Conservation (phyloP, 2,797 vertebrate genomes). For the Picus viridis region DNA sequence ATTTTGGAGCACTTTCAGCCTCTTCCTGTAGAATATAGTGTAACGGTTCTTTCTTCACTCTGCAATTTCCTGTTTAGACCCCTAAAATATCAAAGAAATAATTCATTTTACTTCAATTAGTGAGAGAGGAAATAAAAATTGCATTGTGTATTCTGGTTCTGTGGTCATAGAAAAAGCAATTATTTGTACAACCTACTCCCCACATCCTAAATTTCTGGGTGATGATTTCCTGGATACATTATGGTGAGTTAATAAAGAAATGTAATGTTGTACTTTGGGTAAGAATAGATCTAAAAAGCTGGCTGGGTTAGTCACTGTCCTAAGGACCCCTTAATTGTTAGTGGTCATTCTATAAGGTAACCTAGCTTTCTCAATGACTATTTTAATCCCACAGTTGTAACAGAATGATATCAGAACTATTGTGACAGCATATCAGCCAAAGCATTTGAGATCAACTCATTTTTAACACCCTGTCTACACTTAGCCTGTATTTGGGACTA, state of each 20-base stretch:
- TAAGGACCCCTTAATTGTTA: not conserved
- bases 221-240: slow-evolving; percentile 42
- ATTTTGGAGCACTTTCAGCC: not conserved
- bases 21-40: not conserved
- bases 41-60: not conserved
- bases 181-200: not conserved
- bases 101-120: not conserved
- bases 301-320: not conserved
- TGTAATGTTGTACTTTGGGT: not conserved
- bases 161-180: not conserved
- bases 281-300: not conserved
- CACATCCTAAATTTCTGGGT: slow-evolving; percentile 29
- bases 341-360: not conserved
- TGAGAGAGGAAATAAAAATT: not conserved
- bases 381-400: not conserved
- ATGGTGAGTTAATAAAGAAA: slow-evolving; percentile 31
- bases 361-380: not conserved
- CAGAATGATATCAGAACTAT: not conserved
- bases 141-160: not conserved
- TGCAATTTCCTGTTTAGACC: not conserved
- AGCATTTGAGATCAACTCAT: not conserved
- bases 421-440: not conserved
- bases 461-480: not conserved
- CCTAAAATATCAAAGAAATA: not conserved
- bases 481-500: too few relatives aligned